Evolutionary conservation across 1,140 invertebrate genomes (phyloP).

Genomic region (Elysia chlorotica): DNA sequence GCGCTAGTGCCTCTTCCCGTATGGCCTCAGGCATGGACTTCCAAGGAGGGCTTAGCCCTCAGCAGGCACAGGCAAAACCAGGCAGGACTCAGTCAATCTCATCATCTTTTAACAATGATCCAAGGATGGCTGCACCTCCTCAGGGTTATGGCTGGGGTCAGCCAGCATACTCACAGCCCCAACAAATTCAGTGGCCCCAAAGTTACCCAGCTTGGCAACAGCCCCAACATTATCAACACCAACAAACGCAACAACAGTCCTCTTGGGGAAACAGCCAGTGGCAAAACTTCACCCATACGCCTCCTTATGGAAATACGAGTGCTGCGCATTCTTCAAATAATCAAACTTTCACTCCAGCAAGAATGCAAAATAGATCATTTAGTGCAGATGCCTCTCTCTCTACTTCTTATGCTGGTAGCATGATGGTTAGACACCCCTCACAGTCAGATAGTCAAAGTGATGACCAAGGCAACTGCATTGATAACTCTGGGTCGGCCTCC

Average conservation of each 20-base stretch:
- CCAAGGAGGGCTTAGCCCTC: neutral
- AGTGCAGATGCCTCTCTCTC: constrained; percentile 4
- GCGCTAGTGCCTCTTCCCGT: neutral
- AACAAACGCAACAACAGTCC: constrained; percentile 3
- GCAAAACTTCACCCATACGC: constrained; percentile 6
- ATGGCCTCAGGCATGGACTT: neutral
- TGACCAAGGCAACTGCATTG: neutral
- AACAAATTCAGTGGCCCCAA: neutral
- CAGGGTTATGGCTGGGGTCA: neutral
- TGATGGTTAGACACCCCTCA: neutral
- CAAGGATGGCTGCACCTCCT: neutral
- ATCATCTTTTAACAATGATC: neutral
- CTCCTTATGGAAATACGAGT: too few relatives aligned
- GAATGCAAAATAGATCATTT: constrained; percentile 10
- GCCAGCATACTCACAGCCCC: neutral
- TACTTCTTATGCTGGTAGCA: too few relatives aligned
- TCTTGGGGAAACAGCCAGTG: constrained; percentile 1
- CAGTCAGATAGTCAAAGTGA: neutral
- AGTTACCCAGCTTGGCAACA: constrained; percentile 2
- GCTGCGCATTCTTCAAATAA: too few relatives aligned
- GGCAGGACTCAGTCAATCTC: neutral
- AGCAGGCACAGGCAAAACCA: neutral
- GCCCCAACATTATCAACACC: constrained; percentile 15
- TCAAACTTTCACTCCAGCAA: too few relatives aligned
- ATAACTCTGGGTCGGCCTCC: neutral